Evolutionary conservation across 1,140 invertebrate genomes (phyloP).

Genomic region (Diachasmimorpha longicaudata): DNA sequence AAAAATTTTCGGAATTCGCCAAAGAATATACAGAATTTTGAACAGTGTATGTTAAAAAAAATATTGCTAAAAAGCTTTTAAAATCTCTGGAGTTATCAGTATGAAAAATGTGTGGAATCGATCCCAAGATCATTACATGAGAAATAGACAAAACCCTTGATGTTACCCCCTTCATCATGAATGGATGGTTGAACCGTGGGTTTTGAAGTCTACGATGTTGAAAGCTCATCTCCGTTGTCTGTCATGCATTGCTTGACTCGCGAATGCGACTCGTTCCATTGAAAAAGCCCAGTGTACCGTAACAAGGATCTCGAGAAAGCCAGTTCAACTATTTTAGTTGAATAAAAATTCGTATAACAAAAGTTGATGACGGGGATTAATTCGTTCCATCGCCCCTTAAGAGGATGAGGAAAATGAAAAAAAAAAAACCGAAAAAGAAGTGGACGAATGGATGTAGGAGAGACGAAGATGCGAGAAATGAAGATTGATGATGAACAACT

Average conservation of each 20-base stretch:
- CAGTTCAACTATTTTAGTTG: neutral
- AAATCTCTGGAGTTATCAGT: too few relatives aligned
- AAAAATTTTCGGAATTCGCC: too few relatives aligned
- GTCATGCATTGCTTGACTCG: neutral
- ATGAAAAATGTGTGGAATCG: too few relatives aligned
- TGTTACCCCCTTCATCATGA: neutral
- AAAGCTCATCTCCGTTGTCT: neutral
- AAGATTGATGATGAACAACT: slow-evolving; percentile 10
- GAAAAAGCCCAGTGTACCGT: neutral
- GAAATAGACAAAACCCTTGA: neutral
- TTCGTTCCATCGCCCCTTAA: neutral
- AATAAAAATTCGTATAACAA: neutral
- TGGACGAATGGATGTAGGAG: neutral
- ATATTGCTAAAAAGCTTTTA: too few relatives aligned
- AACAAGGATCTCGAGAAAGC: neutral
- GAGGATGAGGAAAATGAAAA: neutral
- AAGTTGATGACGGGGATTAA: neutral
- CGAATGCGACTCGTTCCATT: neutral
- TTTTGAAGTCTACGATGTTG: neutral
- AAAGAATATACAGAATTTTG: too few relatives aligned
- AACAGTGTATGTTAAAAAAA: too few relatives aligned
- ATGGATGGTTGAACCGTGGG: neutral
- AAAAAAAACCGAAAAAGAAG: neutral
- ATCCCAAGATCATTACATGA: neutral
- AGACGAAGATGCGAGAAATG: neutral